Percentiles rank a stretch among this genome's conserved stretches.
Conservation (phyloP, 1,140 invertebrate genomes). For the Bombus balteatus region DNA sequence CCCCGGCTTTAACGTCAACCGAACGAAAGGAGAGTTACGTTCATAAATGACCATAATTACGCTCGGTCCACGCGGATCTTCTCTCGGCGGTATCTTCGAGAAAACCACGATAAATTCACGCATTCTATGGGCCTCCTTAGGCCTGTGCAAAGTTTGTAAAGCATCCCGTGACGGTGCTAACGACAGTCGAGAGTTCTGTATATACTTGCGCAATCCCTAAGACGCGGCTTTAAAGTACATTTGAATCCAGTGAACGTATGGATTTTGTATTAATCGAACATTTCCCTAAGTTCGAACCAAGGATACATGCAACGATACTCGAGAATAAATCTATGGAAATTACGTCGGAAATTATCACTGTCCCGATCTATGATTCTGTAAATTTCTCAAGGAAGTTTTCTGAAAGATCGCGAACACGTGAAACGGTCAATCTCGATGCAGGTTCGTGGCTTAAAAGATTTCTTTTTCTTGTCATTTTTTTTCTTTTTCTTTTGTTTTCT, state of each 20-base stretch:
- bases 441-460: neutral
- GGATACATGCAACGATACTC: neutral
- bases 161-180: conserved; percentile 22
- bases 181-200: conserved; percentile 7
- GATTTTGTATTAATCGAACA: conserved; percentile 3
- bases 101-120: conserved; percentile 50
- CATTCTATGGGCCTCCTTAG: conserved; percentile 33
- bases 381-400: neutral
- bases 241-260: neutral
- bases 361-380: neutral
- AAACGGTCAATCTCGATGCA: neutral
- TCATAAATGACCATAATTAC: conserved; percentile 18
- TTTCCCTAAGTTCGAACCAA: neutral
- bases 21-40: conserved; percentile 24
- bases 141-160: conserved; percentile 38
- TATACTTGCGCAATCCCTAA: conserved; percentile 3
- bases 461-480: neutral
- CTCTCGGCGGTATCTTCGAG: neutral
- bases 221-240: conserved; percentile 18
- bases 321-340: neutral
- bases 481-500: neutral
- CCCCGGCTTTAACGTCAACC: neutral
- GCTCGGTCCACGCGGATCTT: neutral
- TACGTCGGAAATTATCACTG: neutral
- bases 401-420: neutral